Conservation (phyloP, 1,140 invertebrate species). For the Aphaenogaster floridana region DNA sequence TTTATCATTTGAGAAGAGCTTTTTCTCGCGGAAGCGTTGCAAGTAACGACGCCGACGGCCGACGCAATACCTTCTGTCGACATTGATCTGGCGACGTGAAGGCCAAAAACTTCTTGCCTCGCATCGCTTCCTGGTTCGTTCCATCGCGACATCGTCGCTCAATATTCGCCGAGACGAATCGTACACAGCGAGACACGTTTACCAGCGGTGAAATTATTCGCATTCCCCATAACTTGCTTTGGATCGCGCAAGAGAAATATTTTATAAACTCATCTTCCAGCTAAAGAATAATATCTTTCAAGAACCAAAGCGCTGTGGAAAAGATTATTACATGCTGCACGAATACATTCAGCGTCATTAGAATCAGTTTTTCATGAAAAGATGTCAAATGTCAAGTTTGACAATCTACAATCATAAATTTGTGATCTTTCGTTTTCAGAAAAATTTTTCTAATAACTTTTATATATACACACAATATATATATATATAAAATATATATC, state of each 20-base stretch:
- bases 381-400: not conserved
- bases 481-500: too few species aligned
- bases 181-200: slow-evolving; percentile 9
- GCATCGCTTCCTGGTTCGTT: slow-evolving; percentile 65
- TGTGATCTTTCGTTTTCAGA: not conserved
- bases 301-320: not conserved
- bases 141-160: slow-evolving; percentile 71
- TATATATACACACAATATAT: too few species aligned
- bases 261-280: not conserved
- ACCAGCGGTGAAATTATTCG: not conserved
- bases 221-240: not conserved
- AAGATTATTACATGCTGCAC: not conserved
- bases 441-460: not conserved
- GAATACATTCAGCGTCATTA: not conserved
- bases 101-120: slow-evolving; percentile 53
- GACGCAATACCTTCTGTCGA: slow-evolving; percentile 13
- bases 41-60: not conserved
- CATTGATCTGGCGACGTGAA: slow-evolving; percentile 32
- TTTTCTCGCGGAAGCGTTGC: not conserved
- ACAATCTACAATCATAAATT: not conserved
- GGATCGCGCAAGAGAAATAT: not conserved
- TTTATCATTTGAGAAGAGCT: slow-evolving; percentile 19
- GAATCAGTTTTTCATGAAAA: not conserved
- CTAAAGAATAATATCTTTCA: not conserved
- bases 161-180: slow-evolving; percentile 71